These are phyloP conservation scores for Drosophila kanekoi DNA, from an alignment of 2,888 invertebrate species.

Conservation along the genomic window DNA sequence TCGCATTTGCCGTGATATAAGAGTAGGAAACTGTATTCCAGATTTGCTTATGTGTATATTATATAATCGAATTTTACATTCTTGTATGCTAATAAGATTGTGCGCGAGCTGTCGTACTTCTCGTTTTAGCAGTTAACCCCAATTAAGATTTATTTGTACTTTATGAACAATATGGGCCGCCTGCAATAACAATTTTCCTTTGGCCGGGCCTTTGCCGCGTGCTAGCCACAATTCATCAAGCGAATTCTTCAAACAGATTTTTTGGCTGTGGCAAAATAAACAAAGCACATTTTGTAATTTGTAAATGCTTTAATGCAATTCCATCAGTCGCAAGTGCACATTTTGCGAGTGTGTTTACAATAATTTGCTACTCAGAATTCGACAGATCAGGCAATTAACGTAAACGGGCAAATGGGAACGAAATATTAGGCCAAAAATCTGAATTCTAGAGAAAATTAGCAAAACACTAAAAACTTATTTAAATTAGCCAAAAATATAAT, in stretches of 20 bases:
- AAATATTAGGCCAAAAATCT: constrained; percentile 23
- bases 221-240: constrained; percentile 33
- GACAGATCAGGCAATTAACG: constrained; percentile 51
- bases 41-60: no score
- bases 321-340: constrained; percentile 44
- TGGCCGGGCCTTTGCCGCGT: constrained; percentile 3
- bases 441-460: constrained; percentile 18
- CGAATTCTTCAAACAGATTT: constrained; percentile 68
- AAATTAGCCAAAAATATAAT: constrained; percentile 7
- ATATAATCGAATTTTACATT: background rate
- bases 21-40: background rate
- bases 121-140: constrained; percentile 12
- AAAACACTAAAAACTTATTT: constrained; percentile 11
- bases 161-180: constrained; percentile 4
- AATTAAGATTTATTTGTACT: constrained; percentile 24
- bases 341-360: constrained; percentile 58
- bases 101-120: background rate
- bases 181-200: constrained; percentile 13
- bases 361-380: constrained; percentile 51
- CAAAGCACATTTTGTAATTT: constrained; percentile 52
- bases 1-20: no score
- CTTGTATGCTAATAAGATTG: background rate
- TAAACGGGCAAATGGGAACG: constrained; percentile 36
- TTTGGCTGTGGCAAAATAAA: constrained; percentile 59
- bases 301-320: constrained; percentile 61